Conservation (phyloP, 2,888 invertebrate species). For the Apamea monoglypha region DNA sequence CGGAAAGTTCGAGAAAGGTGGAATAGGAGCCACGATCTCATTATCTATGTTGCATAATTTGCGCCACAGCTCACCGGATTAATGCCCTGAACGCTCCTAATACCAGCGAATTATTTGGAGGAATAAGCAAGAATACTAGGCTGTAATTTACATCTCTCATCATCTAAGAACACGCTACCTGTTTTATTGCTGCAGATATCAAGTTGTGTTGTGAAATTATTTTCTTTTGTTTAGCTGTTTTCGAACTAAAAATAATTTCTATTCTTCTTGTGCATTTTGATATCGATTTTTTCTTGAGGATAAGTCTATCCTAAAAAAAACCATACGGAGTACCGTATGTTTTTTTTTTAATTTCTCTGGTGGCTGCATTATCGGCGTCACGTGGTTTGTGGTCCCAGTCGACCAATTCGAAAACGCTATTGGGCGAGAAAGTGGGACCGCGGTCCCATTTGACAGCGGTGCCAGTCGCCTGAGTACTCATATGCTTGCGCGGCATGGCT, state of each 20-base stretch:
- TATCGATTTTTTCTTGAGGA: background rate
- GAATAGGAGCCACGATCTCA: constrained; percentile 58
- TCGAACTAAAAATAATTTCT: too few species aligned
- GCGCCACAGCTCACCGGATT: constrained; percentile 51
- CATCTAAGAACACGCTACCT: constrained; percentile 9
- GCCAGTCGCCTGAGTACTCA: background rate
- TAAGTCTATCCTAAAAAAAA: too few species aligned
- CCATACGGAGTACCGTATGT: too few species aligned
- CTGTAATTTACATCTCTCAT: constrained; percentile 43
- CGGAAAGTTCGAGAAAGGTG: constrained; percentile 54
- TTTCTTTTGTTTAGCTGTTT: background rate
- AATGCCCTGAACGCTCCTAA: constrained; percentile 51
- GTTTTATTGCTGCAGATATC: constrained; percentile 12
- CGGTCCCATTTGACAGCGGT: too few species aligned
- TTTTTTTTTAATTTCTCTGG: background rate
- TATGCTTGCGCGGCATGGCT: background rate
- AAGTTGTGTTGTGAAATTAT: background rate
- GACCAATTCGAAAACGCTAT: background rate
- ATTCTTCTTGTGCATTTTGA: background rate
- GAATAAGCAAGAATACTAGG: constrained; percentile 47
- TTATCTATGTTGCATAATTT: constrained; percentile 67
- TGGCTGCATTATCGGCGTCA: background rate
- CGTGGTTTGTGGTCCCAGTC: background rate
- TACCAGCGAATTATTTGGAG: constrained; percentile 53
- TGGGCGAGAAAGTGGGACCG: background rate